Base-by-base conservation (phyloP, 2,888 invertebrate species). In the Deladenus siricidicola region DNA sequence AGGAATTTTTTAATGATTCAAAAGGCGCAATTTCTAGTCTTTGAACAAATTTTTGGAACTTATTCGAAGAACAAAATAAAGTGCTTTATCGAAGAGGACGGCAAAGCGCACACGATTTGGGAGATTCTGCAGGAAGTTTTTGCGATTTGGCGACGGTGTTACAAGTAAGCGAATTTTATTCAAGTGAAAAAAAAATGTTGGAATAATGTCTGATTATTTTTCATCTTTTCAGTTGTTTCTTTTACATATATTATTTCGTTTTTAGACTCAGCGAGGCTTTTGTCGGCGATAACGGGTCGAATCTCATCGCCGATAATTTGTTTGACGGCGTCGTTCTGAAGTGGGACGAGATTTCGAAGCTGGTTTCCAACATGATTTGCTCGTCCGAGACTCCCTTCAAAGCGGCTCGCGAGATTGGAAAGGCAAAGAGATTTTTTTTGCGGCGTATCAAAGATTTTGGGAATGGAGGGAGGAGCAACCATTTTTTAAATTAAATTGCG, bases 51-150 rank as follows among this genome's bases (percentile, higher is more conserved):
- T 19, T 72, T 69, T 58, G 63, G 63, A 19, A 48, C 49, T 19
- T 71, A 56, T 48, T 49, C 62, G 23, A 62, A 50, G n/a, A 68
- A 67, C 55, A 69, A 70, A 43, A 60, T 69, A 26, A 61, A 60
- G 45, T 39, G 52, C 3, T 69, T 64, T 50, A 30, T 69, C 24
- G 70, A 58, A 26, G 58, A 65, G n/a, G 49, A 55, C 1, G 54
- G 29, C 19, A 54, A 52, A 0, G 63, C 70, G 26, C 30, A 28
- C 26, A 53, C 68, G 8, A 28, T 67, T 23, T 63, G 70, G 70
- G 23, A 44, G 14, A 21, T 67, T 23, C 56, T 67, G 30, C 53
- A 62, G 44, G 70, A 67, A 24, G 43, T 51, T 14, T 66, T 67
- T 44, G 26, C 53, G 14, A 62, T 67, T 21, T 67, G 68, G 68